Conservation (phyloP, 2,888 invertebrate species). For the Phasia obesa region DNA sequence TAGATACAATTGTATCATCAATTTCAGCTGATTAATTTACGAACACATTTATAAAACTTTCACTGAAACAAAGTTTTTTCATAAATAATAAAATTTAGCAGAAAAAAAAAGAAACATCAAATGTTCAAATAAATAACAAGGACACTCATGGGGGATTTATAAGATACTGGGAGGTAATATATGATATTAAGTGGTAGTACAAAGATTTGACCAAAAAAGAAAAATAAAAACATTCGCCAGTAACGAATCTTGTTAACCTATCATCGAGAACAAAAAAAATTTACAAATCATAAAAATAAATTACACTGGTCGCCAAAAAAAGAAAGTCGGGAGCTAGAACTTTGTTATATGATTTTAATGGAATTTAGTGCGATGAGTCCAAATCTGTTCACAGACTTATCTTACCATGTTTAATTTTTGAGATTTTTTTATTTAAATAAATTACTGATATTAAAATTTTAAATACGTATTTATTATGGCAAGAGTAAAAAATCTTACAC, state of each 20-base stretch:
- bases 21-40: slow-evolving; percentile 64
- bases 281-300: too few relatives aligned
- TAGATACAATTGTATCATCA: slow-evolving; percentile 57
- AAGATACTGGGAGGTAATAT: slow-evolving; percentile 49
- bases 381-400: too few relatives aligned
- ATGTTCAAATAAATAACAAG: slow-evolving; percentile 73
- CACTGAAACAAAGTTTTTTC: slow-evolving; percentile 37
- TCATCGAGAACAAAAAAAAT: background rate
- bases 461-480: too few relatives aligned
- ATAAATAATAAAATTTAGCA: slow-evolving; percentile 47
- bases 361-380: too few relatives aligned
- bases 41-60: slow-evolving; percentile 6
- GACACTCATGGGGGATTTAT: slow-evolving; percentile 63
- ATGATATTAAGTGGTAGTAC: slow-evolving; percentile 63
- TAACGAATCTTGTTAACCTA: background rate
- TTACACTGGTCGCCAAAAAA: too few relatives aligned
- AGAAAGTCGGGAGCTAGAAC: too few relatives aligned
- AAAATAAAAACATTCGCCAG: background rate
- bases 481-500: too few relatives aligned
- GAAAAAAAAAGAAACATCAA: slow-evolving; percentile 49
- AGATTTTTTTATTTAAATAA: too few relatives aligned
- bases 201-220: slow-evolving; percentile 2
- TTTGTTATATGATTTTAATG: too few relatives aligned
- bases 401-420: too few relatives aligned
- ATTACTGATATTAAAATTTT: too few relatives aligned